Conservation (phyloP, 1,140 invertebrate species). For the fruit fly (Drosophila melanogaster) region DNA sequence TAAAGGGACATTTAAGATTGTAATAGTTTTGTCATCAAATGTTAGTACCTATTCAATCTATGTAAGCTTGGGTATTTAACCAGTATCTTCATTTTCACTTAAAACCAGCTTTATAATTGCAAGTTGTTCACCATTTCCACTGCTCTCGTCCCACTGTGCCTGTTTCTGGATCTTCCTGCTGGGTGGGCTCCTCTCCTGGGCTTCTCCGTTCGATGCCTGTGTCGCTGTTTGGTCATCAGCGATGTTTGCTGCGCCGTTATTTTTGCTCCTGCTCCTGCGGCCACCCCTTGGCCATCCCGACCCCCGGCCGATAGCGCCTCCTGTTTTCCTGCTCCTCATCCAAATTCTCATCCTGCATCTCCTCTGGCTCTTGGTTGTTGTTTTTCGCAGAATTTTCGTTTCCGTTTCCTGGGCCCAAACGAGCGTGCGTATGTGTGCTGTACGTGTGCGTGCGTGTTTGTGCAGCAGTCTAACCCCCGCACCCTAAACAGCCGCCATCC, state of each 20-base stretch:
- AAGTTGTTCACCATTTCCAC: background rate
- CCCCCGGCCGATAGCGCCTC: conserved; percentile 1
- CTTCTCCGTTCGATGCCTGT: conserved; percentile 45
- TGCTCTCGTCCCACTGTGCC: conserved; percentile 26
- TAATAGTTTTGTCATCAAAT: too few species aligned
- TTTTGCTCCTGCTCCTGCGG: conserved; percentile 69
- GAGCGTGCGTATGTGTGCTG: conserved; percentile 53
- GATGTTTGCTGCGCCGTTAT: conserved; percentile 79
- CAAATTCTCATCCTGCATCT: conserved; percentile 49
- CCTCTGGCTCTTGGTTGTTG: conserved; percentile 60
- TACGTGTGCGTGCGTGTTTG: conserved; percentile 27
- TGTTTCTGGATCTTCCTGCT: conserved; percentile 31
- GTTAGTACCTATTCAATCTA: too few species aligned
- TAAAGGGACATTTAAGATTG: too few species aligned
- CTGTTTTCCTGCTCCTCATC: conserved; percentile 24
- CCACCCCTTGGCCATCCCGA: conserved; percentile 1
- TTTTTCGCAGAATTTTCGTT: conserved; percentile 82
- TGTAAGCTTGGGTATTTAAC: too few species aligned
- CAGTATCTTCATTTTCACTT: too few species aligned
- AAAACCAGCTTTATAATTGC: too few species aligned
- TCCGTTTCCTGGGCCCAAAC: conserved; percentile 79
- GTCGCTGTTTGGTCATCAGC: conserved; percentile 76
- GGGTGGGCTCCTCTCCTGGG: conserved; percentile 22
- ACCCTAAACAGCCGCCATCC: background rate
- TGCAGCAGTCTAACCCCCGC: conserved; percentile 11